Conservation (phyloP, 2,113 vertebrate genomes). For the Elephas maximus region DNA sequence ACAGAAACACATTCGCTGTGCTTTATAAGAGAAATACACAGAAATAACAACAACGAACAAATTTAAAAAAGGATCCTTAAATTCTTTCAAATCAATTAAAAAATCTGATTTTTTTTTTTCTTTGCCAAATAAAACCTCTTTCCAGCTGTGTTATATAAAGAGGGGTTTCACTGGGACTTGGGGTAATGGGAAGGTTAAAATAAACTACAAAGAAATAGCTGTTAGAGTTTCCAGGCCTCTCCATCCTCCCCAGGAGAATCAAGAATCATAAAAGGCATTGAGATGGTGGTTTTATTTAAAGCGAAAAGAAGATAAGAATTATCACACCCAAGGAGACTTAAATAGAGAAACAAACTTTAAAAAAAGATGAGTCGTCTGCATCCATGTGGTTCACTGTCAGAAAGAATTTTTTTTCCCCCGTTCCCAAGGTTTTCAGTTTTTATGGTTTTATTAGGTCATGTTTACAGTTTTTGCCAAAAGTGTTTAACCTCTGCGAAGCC, state of each 20-base stretch:
- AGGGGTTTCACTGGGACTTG: neutral
- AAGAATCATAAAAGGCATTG: constrained; percentile 29
- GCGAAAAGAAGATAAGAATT: constrained; percentile 17
- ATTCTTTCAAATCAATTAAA: neutral
- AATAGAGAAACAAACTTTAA: constrained; percentile 33
- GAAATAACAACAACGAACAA: neutral
- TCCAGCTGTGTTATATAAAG: neutral
- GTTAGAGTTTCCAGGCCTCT: neutral
- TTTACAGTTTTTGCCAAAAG: constrained; percentile 59
- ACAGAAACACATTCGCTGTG: neutral
- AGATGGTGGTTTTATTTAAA: neutral
- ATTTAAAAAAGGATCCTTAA: neutral
- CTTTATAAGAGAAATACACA: neutral
- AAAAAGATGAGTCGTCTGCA: neutral
- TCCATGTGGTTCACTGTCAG: constrained; percentile 8
- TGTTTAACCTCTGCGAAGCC: constrained; percentile 77
- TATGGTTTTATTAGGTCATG: constrained; percentile 73
- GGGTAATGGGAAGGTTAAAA: constrained; percentile 36
- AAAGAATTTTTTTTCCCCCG: constrained; percentile 26
- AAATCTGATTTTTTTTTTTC: neutral
- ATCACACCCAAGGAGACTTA: neutral
- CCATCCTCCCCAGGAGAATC: neutral
- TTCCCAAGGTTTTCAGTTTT: constrained; percentile 68
- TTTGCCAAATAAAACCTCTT: neutral
- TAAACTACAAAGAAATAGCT: neutral